A percentile compares a stretch with the other conserved stretches of the same genome.
Evolutionary conservation across 2,113 vertebrate species (phyloP).

Genomic region (Mesocricetus auratus): DNA sequence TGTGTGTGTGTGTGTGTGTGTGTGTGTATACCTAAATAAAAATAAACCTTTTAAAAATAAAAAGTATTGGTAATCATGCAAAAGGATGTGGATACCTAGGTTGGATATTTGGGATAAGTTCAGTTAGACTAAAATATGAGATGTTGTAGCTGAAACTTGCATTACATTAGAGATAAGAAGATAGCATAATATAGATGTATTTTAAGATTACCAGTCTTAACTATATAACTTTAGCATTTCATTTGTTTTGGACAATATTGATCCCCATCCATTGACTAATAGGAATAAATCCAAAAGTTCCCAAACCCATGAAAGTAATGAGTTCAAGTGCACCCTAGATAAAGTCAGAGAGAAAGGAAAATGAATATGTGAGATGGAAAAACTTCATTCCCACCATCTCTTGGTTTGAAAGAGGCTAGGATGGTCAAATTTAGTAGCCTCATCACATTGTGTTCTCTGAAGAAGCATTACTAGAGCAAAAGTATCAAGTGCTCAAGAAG

Average conservation of each 20-base stretch:
- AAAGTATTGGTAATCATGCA: not conserved
- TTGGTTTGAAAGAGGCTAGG: not conserved
- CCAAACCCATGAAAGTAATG: not conserved
- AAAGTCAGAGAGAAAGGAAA: not conserved
- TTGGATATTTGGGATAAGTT: not conserved
- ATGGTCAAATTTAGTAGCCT: not conserved
- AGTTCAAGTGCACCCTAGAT: not conserved
- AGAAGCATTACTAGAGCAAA: slow-evolving; percentile 31
- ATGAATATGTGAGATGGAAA: not conserved
- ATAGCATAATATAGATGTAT: not conserved
- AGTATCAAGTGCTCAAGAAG: slow-evolving; percentile 35
- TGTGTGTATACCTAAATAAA: not conserved
- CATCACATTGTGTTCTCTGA: not conserved
- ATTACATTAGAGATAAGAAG: not conserved
- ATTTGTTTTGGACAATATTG: not conserved
- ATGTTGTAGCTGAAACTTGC: not conserved
- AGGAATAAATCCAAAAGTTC: not conserved
- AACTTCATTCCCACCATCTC: not conserved
- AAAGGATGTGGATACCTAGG: not conserved
- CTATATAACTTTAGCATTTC: not conserved
- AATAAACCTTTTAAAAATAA: not conserved
- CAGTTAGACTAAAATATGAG: not conserved
- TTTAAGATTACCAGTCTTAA: slow-evolving; percentile 38
- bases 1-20: no score
- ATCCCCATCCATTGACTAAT: not conserved